Percentiles rank a stretch among this genome's conserved stretches.
Conservation (phyloP, 35 echinoderm and acorn worm species). For the Stichopus chloronotus region DNA sequence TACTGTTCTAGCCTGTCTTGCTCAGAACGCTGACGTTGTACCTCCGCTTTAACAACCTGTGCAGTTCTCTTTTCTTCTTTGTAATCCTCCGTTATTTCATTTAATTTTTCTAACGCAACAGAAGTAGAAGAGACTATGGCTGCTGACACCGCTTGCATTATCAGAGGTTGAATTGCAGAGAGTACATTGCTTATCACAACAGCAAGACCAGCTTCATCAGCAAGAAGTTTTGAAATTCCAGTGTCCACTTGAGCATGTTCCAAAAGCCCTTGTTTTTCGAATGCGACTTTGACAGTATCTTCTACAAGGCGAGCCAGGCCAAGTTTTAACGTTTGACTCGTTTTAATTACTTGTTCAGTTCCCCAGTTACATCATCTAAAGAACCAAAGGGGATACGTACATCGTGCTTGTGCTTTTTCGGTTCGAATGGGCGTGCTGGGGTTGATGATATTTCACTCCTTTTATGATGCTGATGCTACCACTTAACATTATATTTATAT, state of each 20-base stretch:
- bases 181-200: not conserved
- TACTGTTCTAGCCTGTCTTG: slow-evolving; percentile 53
- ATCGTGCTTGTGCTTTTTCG: not conserved
- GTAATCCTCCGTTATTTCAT: no score
- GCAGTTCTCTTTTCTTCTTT: not conserved
- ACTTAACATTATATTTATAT: no score
- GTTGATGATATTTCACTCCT: not conserved
- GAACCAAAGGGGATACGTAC: not conserved
- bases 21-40: slow-evolving; percentile 12
- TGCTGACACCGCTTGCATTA: not conserved
- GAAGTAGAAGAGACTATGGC: not conserved
- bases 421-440: not conserved
- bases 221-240: not conserved
- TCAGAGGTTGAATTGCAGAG: slow-evolving; percentile 1
- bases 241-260: not conserved
- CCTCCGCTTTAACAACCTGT: not conserved
- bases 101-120: not conserved
- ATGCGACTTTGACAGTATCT: not conserved
- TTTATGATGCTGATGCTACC: no score
- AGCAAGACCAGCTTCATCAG: slow-evolving; percentile 14
- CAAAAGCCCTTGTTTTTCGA: not conserved
- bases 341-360: not conserved
- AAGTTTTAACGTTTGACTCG: not conserved
- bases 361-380: not conserved
- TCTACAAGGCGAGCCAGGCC: not conserved